These are phyloP conservation scores for Zosterops pallidus DNA, from an alignment of 2,113 vertebrate species.

Conservation along the genomic window DNA sequence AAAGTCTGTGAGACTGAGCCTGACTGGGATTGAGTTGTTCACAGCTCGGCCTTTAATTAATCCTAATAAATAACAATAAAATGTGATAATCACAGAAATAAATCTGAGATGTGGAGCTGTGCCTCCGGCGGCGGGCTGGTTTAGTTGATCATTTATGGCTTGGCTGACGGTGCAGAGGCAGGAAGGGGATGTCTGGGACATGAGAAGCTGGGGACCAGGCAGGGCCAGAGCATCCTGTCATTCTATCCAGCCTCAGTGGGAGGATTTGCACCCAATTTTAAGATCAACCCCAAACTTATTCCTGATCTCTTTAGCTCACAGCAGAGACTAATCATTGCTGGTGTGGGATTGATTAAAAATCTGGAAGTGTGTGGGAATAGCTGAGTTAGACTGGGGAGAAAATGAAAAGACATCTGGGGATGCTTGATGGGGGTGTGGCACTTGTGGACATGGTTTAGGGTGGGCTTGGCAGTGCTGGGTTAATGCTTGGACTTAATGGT, in stretches of 20 bases:
- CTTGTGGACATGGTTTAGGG: not conserved
- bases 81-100: conserved; percentile 63
- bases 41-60: conserved; percentile 52
- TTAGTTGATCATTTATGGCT: conserved; percentile 36
- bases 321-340: accelerated
- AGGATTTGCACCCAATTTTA: not conserved
- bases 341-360: not conserved
- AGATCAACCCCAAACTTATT: not conserved
- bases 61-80: conserved; percentile 71
- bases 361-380: not conserved
- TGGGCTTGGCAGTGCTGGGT: not conserved
- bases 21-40: conserved; percentile 51
- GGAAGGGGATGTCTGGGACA: not conserved
- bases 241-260: not conserved
- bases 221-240: not conserved
- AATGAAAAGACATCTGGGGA: not conserved
- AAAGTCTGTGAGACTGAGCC: not conserved
- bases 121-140: not conserved
- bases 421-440: not conserved
- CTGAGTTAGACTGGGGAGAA: not conserved
- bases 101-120: conserved; percentile 45
- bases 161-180: not conserved
- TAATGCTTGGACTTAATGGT: not conserved
- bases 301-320: not conserved
- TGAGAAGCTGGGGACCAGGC: not conserved